A percentile compares a stretch with the other conserved stretches of the same genome.
Conservation (phyloP, 1,140 invertebrate genomes). For the Hylaeus volcanicus region DNA sequence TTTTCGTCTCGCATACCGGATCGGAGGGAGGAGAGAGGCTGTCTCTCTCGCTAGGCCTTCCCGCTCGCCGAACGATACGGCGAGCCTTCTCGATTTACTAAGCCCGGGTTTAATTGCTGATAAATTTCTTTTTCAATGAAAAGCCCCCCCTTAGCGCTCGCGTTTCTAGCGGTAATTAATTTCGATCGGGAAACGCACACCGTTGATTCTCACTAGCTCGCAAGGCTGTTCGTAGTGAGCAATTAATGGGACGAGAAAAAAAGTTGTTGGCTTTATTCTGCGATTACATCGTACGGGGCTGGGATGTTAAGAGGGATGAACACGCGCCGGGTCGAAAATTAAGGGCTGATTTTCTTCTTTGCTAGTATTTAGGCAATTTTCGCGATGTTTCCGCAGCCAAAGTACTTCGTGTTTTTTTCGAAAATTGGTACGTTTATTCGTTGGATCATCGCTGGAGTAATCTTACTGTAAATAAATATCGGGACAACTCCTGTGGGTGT, state of each 20-base stretch:
- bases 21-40: constrained; percentile 26
- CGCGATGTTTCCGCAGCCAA: too few relatives aligned
- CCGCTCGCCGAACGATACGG: background rate
- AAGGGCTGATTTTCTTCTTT: background rate
- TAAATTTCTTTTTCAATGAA: constrained; percentile 19
- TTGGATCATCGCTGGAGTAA: too few relatives aligned
- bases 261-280: background rate
- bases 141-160: background rate
- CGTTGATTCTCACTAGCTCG: background rate
- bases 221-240: background rate
- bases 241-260: background rate
- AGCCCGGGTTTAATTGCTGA: constrained; percentile 5
- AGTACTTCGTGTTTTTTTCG: too few relatives aligned
- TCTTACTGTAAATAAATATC: too few relatives aligned
- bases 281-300: background rate
- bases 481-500: too few relatives aligned
- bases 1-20: constrained; percentile 37
- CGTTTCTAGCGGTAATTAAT: constrained; percentile 10
- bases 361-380: too few relatives aligned
- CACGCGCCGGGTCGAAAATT: background rate
- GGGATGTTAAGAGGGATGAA: background rate
- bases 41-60: constrained; percentile 13
- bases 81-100: background rate
- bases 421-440: too few relatives aligned
- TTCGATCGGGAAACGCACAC: background rate